Percentiles rank a stretch among this genome's conserved stretches.
phyloP scores from a whole-genome alignment of 2,797 vertebrate species.

The Epinephelus malabaricus region DNA sequence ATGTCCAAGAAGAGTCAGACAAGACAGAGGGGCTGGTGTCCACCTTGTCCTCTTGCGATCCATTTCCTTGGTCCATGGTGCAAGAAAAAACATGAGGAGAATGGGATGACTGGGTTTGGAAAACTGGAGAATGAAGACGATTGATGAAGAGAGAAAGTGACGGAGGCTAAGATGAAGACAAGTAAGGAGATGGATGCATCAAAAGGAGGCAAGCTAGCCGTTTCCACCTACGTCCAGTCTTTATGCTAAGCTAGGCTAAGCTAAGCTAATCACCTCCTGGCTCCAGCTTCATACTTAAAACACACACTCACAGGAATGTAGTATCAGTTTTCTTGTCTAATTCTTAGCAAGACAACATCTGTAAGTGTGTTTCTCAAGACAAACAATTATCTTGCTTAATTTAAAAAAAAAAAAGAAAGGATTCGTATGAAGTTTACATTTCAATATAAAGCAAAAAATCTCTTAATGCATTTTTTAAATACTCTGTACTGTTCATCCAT shows the following conservation, averaged over 20 bases:
- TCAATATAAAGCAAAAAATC: not conserved
- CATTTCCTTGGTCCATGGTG: slow-evolving; percentile 52
- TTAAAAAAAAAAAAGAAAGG: too few species aligned
- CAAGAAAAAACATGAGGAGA: slow-evolving; percentile 10
- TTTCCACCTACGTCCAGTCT: too few species aligned
- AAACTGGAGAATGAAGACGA: slow-evolving; percentile 17
- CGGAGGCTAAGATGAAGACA: not conserved
- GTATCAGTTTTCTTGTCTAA: not conserved
- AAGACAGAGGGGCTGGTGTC: slow-evolving; percentile 62
- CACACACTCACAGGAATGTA: too few species aligned
- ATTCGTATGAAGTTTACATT: too few species aligned
- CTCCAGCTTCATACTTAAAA: too few species aligned
- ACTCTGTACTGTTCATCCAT: not conserved
- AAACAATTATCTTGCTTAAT: too few species aligned
- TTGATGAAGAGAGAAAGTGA: not conserved
- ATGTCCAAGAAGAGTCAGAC: slow-evolving; percentile 71
- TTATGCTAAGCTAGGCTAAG: too few species aligned
- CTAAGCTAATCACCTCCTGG: too few species aligned
- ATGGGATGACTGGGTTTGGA: not conserved
- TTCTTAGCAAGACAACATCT: too few species aligned
- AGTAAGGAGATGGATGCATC: slow-evolving; percentile 22
- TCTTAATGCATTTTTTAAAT: not conserved
- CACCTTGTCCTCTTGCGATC: slow-evolving; percentile 34
- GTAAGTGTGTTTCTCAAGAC: too few species aligned
- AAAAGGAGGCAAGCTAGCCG: not conserved